Base-by-base conservation (phyloP, 2,888 invertebrate species). In the Nomada ferruginata region DNA sequence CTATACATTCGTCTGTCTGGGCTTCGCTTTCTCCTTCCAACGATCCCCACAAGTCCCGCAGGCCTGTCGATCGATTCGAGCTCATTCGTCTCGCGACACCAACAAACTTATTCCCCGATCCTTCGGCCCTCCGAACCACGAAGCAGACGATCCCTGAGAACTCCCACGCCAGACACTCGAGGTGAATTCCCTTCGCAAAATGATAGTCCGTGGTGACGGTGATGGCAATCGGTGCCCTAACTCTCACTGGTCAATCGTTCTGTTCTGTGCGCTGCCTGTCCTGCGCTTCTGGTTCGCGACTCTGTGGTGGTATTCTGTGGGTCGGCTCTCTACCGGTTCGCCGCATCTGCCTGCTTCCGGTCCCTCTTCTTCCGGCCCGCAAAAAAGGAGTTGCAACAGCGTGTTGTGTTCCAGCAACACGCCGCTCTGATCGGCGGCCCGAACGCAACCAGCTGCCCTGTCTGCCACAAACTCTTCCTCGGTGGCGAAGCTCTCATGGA, bases 371-470 rank as follows among this genome's bases (percentile, higher is more conserved):
- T 90, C 88, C 87, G 90, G 79, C 87, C 90, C 88, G 86, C 92
- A 90, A 93, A 93, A 92, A 94, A 93, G 97, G 97, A 97, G 96
- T 97, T 97, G 96, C 97, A 97, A 96, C 96, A 97, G 95, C 97
- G 97, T 96, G 97, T 97, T 96, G 97, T 97, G 96, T 96, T 97
- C 96, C 97, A 98, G 97, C 98, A 98, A 96, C 98, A 98, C 95
- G 98, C 98, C 92, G 96, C 98, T 93, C 97, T 97, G 95, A 96
- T 96, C 93, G 98, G 98, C 92, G 98, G 98, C 91, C 98, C 98
- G 87, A 97, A 97, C 92, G 97, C 98, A 86, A 97, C 98, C 82
- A 97, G 97, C 89, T 98, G 98, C 94, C 98, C 98, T 70, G 96
- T 98, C 91, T 98, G 98, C 95, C 98, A 98, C 95, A 98, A 98